phyloP scores from a whole-genome alignment of 2,797 vertebrate genomes.

The Chromobotia macracanthus region DNA sequence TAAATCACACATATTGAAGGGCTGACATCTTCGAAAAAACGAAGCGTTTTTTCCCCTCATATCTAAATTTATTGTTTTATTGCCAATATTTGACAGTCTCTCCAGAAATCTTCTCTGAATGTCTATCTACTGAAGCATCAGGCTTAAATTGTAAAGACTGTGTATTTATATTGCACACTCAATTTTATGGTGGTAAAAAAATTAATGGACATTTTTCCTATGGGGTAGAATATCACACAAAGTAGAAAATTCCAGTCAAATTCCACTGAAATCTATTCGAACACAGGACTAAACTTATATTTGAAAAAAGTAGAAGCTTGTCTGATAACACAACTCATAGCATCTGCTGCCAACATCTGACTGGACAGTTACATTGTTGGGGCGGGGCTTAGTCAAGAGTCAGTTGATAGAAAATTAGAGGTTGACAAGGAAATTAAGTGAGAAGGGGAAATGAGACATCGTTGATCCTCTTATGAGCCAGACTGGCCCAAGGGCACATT shows the following conservation, averaged over 20 bases:
- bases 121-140: conserved; percentile 9
- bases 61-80: conserved; percentile 77
- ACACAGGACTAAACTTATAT: neutral
- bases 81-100: conserved; percentile 70
- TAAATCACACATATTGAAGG: conserved; percentile 75
- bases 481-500: neutral
- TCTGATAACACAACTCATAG: neutral
- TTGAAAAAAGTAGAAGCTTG: neutral
- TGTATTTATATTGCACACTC: neutral
- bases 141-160: neutral
- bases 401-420: neutral
- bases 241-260: no score
- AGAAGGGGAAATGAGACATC: neutral
- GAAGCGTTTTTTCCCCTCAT: conserved; percentile 69
- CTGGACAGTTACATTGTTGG: neutral
- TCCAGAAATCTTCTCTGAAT: conserved; percentile 63
- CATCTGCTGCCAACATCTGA: neutral
- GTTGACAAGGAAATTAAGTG: neutral
- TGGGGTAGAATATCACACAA: neutral
- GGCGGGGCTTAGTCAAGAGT: neutral
- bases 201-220: neutral
- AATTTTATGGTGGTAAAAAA: no score
- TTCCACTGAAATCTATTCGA: neutral
- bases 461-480: neutral
- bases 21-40: conserved; percentile 74